Base-by-base conservation (phyloP, 64 coral and sea anemone species). In the Acropora tenuis region DNA sequence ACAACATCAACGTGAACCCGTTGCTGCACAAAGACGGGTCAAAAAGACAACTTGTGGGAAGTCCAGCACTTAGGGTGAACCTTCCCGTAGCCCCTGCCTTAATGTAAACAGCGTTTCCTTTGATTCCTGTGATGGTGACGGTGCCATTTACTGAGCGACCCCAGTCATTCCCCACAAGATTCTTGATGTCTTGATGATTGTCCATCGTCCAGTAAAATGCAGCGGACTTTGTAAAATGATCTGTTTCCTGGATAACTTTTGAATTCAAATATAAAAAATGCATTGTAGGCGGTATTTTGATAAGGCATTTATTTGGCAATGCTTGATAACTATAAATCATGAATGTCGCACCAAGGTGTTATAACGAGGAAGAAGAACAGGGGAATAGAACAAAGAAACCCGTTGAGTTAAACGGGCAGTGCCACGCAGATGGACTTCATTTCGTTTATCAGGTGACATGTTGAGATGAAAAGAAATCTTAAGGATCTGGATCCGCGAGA, bases 121-220 rank as follows among this genome's bases (percentile, higher is more conserved):
- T 84, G 0, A 91, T 82, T 84, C 89, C 89, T 76, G 9, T 75
- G 3, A 76, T 61, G 43, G 69, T 76, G 50, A 6, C 19, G 4
- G 59, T 8, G 5, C 30, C 16, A 8, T 41, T 57, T 19, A 73
- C 5, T 16, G 43, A 43, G 2, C n/a, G 43, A 59, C 86, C 86
- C 45, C 48, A 88, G 72, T 88, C 55, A 58, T 30, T 43, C 41
- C 72, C 50, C 73, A 65, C 50, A 59, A 78, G 3, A 52, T 77
- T 69, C 30, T 91, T 65, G 15, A 91, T 76, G 19, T 79, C 83
- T 6, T 79, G 79, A 1, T 61, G 2, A 0, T 71, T 1, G 7
- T 92, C 91, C 91, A 92, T 55, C 0, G 91, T 76, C 91, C 82
- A 92, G 46, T 92, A 80, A 43, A 79, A 80, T 43, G 75, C 72